These are phyloP conservation scores for Globia sparganii DNA, from an alignment of 2,888 invertebrate species.

Conservation along the genomic window DNA sequence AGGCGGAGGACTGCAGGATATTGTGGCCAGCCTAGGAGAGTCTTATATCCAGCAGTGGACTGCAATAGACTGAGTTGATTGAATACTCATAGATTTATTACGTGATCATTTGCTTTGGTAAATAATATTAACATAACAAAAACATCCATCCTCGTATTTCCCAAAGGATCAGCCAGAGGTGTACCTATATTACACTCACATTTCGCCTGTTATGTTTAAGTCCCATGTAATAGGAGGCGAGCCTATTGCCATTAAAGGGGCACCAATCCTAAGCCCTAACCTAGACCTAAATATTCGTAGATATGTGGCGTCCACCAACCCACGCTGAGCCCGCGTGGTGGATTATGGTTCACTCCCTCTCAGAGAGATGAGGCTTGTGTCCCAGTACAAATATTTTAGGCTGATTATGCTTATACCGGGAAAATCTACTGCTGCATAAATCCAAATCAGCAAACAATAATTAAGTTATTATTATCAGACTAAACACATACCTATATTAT, in stretches of 20 bases:
- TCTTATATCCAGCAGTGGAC: too few species aligned
- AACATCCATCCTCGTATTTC: background rate
- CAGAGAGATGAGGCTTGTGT: background rate
- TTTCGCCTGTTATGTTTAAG: background rate
- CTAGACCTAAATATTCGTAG: background rate
- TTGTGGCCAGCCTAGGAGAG: too few species aligned
- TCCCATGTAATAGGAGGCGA: background rate
- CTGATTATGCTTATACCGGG: background rate
- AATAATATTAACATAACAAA: background rate
- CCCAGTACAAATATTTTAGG: background rate
- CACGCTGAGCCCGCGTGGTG: background rate
- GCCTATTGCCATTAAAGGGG: background rate
- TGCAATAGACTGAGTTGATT: too few species aligned
- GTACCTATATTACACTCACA: background rate
- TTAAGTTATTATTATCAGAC: background rate
- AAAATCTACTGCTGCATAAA: background rate
- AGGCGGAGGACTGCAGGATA: too few species aligned
- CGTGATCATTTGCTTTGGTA: background rate
- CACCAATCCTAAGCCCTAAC: background rate
- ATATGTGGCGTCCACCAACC: background rate
- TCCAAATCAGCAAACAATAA: background rate
- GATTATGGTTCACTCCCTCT: background rate
- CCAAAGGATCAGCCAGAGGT: background rate
- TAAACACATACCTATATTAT: background rate
- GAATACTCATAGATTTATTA: too few species aligned